Evolutionary conservation across 2,888 invertebrate species (phyloP).

Genomic region (Leistus spinibarbis): DNA sequence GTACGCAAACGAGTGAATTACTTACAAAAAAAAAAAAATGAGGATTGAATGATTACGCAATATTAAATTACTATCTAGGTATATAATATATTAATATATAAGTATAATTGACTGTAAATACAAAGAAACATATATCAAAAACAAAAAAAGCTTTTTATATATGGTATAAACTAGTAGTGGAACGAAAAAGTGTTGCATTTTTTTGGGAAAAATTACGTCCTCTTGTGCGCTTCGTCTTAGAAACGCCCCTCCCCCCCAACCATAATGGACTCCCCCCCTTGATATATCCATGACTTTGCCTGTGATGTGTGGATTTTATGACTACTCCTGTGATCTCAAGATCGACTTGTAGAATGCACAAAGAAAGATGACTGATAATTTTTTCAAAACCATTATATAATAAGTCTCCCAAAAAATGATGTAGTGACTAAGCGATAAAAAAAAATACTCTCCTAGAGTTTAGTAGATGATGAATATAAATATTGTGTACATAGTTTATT

Average conservation of each 20-base stretch:
- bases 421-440: conserved; percentile 27
- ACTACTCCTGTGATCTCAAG: neutral
- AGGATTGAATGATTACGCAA: conserved; percentile 34
- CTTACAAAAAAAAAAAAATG: conserved; percentile 8
- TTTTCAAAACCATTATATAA: conserved; percentile 8
- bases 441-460: conserved; percentile 25
- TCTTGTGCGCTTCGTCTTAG: conserved; percentile 23
- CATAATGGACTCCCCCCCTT: neutral
- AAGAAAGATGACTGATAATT: conserved; percentile 27
- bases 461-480: conserved; percentile 7
- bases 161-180: conserved; percentile 36
- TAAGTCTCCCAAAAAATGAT: conserved; percentile 31
- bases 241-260: neutral
- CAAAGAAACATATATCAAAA: conserved; percentile 40
- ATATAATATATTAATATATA: conserved; percentile 21
- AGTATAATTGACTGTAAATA: conserved; percentile 39
- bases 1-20: conserved; percentile 12
- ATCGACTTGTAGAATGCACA: conserved; percentile 17
- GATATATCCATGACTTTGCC: neutral
- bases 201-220: conserved; percentile 16
- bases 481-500: conserved; percentile 31
- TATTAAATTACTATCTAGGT: conserved; percentile 29
- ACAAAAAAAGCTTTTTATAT: conserved; percentile 38
- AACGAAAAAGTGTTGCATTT: conserved; percentile 15
- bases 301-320: conserved; percentile 14